Base-by-base conservation (phyloP, 2,113 vertebrate genomes). In the Tetrax tetrax region DNA sequence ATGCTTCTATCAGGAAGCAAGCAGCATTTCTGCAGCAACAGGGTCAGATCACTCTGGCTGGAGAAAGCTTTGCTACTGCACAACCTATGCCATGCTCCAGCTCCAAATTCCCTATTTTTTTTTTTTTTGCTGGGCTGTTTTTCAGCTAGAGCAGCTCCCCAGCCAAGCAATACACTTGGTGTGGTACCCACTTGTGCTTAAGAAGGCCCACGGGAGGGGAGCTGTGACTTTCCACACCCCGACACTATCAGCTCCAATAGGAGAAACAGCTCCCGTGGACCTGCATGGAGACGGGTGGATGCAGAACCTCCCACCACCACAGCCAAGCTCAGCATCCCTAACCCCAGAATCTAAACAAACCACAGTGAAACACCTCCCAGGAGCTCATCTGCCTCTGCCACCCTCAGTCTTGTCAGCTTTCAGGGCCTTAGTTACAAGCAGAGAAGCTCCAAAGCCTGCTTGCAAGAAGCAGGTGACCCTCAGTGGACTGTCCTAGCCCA, bases 11-110 rank as follows among this genome's bases (percentile, higher is more conserved):
- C 53, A 86, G 76, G 92, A 48, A 70, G 41, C 0, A 5, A 19
- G 50, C 31, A 35, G 54, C 20, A 3, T 6, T 75, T 48, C 83
- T 79, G 28, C 47, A 71, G 65, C 10, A 1, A 38, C 10, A 5
- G 4, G 7, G 37, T 28, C 71, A 16, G 60, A 9, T 18, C 35
- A 19, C 28, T 59, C 24, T 4, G 37, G 12, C 23, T 2, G 0
- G n/a, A 48, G 51, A 48, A 54, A 31, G 28, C 21, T 78, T 63
- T 0, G 2, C 45, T 47, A 4, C 2, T 35, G 29, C 69, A 33
- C 0, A 1, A 69, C 23, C 50, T 6, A 3, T 9, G 29, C 21
- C 24, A 25, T 0, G 3, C 33, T 21, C 20, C 1, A 35, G 50
- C 38, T 37, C 75, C 19, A 7, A 74, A 65, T 6, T 7, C 51